Evolutionary conservation across 2,888 invertebrate genomes (phyloP).

Genomic region (Loripinus fragilis): DNA sequence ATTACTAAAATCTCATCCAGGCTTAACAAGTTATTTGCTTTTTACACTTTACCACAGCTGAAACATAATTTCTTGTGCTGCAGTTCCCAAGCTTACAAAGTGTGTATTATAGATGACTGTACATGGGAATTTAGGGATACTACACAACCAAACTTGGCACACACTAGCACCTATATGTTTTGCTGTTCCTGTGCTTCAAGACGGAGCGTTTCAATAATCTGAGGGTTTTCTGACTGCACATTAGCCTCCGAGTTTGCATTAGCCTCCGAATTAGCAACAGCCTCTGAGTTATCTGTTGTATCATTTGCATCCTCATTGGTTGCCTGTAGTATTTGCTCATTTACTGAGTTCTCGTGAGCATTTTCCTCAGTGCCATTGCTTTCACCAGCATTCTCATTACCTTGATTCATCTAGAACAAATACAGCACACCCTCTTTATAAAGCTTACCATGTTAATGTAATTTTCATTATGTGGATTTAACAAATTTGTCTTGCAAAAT

Average conservation of each 20-base stretch:
- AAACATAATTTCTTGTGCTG: too few species aligned
- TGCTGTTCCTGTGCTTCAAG: slow-evolving; percentile 9
- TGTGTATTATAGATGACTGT: too few species aligned
- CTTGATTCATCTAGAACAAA: not conserved
- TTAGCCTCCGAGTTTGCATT: not conserved
- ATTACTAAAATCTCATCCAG: too few species aligned
- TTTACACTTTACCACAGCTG: too few species aligned
- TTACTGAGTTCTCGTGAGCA: not conserved
- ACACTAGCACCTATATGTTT: slow-evolving; percentile 18
- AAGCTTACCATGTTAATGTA: too few species aligned
- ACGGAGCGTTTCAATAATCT: not conserved
- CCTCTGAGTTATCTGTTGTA: not conserved
- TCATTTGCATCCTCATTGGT: not conserved
- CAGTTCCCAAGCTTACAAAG: too few species aligned
- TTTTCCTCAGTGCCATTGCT: not conserved
- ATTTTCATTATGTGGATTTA: too few species aligned
- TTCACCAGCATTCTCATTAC: slow-evolving; percentile 1
- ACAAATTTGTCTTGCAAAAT: too few species aligned
- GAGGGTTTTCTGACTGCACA: not conserved
- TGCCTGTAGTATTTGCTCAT: not conserved
- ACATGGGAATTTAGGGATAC: too few species aligned
- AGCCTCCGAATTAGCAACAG: too few species aligned
- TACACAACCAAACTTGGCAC: not conserved
- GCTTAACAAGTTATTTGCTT: too few species aligned
- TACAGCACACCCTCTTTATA: too few species aligned